These are phyloP conservation scores for Aegotheles bennettii DNA, from an alignment of 2,113 vertebrate genomes.

Conservation along the genomic window DNA sequence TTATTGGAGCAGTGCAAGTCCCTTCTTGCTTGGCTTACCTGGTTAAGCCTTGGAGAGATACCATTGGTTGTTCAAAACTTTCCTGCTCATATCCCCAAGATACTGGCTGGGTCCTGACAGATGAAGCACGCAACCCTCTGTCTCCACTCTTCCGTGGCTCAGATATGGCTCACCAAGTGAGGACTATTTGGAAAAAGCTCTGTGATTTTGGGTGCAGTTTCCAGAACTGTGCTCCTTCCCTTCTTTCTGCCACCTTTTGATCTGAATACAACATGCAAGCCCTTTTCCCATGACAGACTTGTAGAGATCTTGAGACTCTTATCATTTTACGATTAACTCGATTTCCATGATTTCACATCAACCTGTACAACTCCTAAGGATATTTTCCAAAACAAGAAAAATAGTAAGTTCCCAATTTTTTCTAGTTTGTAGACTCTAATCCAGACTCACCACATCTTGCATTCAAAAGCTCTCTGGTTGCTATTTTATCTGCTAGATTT, in stretches of 20 bases:
- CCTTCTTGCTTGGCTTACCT: background rate
- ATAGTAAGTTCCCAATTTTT: accelerated
- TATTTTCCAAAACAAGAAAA: background rate
- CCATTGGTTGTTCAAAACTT: background rate
- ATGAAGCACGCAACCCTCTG: background rate
- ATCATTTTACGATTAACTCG: background rate
- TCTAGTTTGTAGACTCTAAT: background rate
- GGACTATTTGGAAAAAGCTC: background rate
- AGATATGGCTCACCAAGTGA: accelerated
- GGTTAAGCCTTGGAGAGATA: background rate
- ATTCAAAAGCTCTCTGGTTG: background rate
- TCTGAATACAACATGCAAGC: background rate
- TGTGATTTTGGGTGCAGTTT: background rate
- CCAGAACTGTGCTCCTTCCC: background rate
- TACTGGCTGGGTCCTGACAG: background rate
- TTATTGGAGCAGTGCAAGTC: background rate
- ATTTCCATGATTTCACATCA: background rate
- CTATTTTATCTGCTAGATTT: background rate
- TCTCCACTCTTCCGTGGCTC: background rate
- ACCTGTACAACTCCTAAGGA: background rate
- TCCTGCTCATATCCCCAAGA: background rate
- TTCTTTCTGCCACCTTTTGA: background rate
- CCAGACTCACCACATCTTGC: background rate
- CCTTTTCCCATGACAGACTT: background rate
- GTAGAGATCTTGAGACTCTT: background rate